Conservation (phyloP, 2,888 invertebrate species). For the Endotricha flammealis region DNA sequence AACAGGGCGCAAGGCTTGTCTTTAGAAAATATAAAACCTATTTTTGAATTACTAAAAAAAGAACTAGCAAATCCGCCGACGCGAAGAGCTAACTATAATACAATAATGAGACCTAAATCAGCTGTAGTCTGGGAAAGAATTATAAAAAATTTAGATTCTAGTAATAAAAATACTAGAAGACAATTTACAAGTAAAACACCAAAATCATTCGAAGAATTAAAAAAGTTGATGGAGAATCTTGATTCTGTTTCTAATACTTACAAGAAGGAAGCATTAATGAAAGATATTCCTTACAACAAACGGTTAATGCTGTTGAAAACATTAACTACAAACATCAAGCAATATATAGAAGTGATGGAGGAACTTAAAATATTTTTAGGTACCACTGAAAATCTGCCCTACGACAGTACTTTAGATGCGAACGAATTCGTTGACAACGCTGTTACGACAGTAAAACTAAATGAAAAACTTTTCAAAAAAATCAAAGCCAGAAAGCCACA, state of each 20-base stretch:
- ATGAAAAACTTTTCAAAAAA: constrained; percentile 35
- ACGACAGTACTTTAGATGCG: constrained; percentile 30
- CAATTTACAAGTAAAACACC: constrained; percentile 20
- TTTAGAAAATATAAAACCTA: constrained; percentile 36
- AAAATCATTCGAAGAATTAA: constrained; percentile 41
- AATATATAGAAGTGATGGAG: constrained; percentile 34
- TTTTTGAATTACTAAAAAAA: constrained; percentile 43
- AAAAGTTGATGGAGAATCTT: constrained; percentile 34
- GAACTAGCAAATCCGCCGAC: constrained; percentile 32
- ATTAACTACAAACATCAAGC: constrained; percentile 37
- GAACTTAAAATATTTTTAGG: constrained; percentile 32
- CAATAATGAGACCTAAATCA: constrained; percentile 41
- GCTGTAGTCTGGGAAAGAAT: constrained; percentile 56
- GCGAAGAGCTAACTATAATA: constrained; percentile 31
- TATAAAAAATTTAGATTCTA: constrained; percentile 40
- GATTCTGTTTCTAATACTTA: constrained; percentile 38
- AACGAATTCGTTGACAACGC: constrained; percentile 43
- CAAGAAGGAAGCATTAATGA: constrained; percentile 38
- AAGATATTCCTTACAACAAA: constrained; percentile 38
- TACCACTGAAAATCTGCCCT: constrained; percentile 22
- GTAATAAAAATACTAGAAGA: constrained; percentile 36
- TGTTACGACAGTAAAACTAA: constrained; percentile 35
- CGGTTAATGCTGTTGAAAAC: constrained; percentile 46
- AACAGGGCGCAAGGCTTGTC: constrained; percentile 2
- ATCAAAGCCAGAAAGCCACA: too few species aligned